Evolutionary conservation across 2,113 vertebrate species (phyloP).

Genomic region (Thymallus thymallus): DNA sequence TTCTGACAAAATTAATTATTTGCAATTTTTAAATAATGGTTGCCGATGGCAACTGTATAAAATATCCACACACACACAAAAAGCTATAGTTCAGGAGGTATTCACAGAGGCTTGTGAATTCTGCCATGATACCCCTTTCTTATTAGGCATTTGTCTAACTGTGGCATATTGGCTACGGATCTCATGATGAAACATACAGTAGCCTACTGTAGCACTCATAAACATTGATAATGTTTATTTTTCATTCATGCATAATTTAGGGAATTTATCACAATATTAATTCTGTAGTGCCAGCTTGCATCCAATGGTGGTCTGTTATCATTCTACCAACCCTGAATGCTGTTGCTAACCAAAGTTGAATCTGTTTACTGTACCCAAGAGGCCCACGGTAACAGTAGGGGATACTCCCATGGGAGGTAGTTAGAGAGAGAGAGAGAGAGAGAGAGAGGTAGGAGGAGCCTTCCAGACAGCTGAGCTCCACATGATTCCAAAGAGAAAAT

Average conservation of each 20-base stretch:
- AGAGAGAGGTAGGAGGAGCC: constrained; percentile 2
- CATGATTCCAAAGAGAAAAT: constrained; percentile 22
- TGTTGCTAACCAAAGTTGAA: constrained; percentile 4
- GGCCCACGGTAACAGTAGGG: not conserved
- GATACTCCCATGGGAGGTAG: not conserved
- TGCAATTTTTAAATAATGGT: not conserved
- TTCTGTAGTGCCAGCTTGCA: not conserved
- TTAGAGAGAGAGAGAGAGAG: constrained; percentile 8
- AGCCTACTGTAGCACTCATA: not conserved
- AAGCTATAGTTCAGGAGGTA: not conserved
- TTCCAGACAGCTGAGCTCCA: constrained; percentile 29
- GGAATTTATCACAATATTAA: not conserved
- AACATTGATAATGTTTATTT: not conserved
- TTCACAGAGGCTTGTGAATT: not conserved
- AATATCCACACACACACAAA: too few relatives aligned
- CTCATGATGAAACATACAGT: not conserved
- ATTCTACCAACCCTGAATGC: constrained; percentile 1
- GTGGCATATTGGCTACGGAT: not conserved
- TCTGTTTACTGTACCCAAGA: not conserved
- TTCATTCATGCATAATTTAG: not conserved
- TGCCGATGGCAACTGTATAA: too few relatives aligned
- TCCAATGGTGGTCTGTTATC: not conserved
- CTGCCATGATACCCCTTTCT: not conserved
- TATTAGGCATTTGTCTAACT: not conserved
- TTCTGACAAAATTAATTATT: not conserved